Evolutionary conservation across 2,797 vertebrate species (phyloP).

Genomic region (Anguilla obscura): DNA sequence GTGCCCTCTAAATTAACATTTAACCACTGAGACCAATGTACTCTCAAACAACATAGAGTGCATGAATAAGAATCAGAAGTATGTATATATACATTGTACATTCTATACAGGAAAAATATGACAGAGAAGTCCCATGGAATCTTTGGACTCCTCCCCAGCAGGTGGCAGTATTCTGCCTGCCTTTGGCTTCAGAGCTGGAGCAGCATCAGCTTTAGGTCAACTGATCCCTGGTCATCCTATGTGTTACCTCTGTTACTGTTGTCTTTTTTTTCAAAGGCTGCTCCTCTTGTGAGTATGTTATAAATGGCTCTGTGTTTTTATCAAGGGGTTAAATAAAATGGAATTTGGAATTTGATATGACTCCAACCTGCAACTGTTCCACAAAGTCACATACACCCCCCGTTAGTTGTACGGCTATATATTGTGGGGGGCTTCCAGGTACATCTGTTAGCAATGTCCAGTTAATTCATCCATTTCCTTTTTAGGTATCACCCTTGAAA

Average conservation of each 20-base stretch:
- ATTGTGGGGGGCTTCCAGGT: constrained; percentile 6
- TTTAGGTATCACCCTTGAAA: not conserved
- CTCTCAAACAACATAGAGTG: not conserved
- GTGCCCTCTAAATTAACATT: not conserved
- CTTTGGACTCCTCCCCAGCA: not conserved
- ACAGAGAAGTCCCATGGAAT: not conserved
- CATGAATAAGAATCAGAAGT: not conserved
- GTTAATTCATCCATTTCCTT: constrained; percentile 3
- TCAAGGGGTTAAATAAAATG: constrained; percentile 1
- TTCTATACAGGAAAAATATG: not conserved
- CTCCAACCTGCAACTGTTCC: not conserved
- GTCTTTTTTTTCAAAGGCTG: not conserved
- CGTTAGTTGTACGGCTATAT: not conserved
- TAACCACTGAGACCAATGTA: not conserved
- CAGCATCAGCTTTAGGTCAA: not conserved
- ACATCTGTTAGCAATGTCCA: not conserved
- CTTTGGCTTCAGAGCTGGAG: constrained; percentile 4
- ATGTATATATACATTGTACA: not conserved
- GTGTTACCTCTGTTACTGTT: constrained; percentile 11
- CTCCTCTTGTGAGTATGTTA: not conserved
- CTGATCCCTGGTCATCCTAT: not conserved
- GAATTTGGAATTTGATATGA: constrained; percentile 18
- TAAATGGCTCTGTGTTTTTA: not conserved
- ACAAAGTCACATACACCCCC: constrained; percentile 9
- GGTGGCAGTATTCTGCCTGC: not conserved